These are phyloP conservation scores for Charina bottae DNA, from an alignment of 2,113 vertebrate genomes.

Conservation along the genomic window DNA sequence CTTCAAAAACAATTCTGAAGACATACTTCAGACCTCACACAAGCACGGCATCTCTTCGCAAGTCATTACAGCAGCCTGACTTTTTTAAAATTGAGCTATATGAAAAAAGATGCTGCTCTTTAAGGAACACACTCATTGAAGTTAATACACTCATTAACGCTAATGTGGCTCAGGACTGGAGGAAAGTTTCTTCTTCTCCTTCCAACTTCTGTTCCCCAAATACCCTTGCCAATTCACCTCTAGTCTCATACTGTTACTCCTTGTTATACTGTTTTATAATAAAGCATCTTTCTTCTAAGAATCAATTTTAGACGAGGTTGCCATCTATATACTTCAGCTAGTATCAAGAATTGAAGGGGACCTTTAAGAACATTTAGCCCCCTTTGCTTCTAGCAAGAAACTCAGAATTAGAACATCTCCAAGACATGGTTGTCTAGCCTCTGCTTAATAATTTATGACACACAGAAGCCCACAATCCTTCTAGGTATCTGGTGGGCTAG, in stretches of 20 bases:
- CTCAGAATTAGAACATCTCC: background rate
- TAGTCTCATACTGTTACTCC: background rate
- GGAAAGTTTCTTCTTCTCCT: background rate
- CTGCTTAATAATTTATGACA: background rate
- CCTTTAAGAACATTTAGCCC: background rate
- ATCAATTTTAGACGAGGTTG: background rate
- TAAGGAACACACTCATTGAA: background rate
- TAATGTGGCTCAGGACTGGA: background rate
- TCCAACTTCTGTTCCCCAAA: background rate
- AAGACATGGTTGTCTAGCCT: constrained; percentile 1
- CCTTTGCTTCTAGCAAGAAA: background rate
- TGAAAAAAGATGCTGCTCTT: background rate
- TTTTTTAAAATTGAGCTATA: background rate
- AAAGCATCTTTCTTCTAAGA: background rate
- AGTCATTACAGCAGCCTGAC: background rate
- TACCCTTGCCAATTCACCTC: background rate
- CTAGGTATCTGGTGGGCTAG: background rate
- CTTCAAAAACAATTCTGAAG: background rate
- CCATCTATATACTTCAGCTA: background rate
- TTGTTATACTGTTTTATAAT: background rate
- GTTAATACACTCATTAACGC: background rate
- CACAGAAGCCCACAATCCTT: background rate
- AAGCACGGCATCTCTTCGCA: background rate
- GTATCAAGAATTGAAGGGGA: background rate
- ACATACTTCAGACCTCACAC: background rate